phyloP scores from a whole-genome alignment of 2,888 invertebrate genomes.

The Panzeria rudis region DNA sequence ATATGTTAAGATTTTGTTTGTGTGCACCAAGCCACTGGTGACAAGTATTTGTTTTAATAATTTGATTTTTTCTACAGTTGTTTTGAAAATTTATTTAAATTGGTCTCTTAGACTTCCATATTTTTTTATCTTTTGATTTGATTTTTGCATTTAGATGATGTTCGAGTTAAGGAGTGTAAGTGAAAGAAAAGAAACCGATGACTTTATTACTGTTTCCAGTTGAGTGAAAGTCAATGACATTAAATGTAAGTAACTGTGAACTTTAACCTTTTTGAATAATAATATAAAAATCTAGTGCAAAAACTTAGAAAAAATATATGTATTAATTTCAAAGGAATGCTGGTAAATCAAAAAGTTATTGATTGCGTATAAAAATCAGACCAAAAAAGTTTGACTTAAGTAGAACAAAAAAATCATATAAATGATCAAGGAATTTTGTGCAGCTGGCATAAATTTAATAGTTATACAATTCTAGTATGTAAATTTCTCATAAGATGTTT shows the following conservation, averaged over 20 bases:
- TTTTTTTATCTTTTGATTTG: background rate
- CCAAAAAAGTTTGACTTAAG: no score
- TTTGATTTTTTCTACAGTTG: conserved; percentile 38
- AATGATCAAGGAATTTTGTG: no score
- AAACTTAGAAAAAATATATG: background rate
- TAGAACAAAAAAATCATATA: no score
- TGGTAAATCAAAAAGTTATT: no score
- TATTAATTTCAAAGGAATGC: no score
- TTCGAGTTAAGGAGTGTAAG: background rate
- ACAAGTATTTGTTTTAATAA: conserved; percentile 60
- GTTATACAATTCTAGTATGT: no score
- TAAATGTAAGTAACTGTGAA: conserved; percentile 27
- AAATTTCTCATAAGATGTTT: no score
- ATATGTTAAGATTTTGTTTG: background rate
- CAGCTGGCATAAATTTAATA: no score
- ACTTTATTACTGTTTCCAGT: conserved; percentile 33
- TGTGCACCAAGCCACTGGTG: conserved; percentile 10
- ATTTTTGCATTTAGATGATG: background rate
- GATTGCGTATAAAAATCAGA: no score
- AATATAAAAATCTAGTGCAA: background rate
- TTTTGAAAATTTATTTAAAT: conserved; percentile 49
- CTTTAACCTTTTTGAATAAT: background rate
- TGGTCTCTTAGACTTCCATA: conserved; percentile 15
- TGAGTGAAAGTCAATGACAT: conserved; percentile 56
- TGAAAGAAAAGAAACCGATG: background rate